Evolutionary conservation across 2,888 invertebrate species (phyloP), one percentile per base, ranked within the genome.

Genomic region (Spisula subtruncata): DNA sequence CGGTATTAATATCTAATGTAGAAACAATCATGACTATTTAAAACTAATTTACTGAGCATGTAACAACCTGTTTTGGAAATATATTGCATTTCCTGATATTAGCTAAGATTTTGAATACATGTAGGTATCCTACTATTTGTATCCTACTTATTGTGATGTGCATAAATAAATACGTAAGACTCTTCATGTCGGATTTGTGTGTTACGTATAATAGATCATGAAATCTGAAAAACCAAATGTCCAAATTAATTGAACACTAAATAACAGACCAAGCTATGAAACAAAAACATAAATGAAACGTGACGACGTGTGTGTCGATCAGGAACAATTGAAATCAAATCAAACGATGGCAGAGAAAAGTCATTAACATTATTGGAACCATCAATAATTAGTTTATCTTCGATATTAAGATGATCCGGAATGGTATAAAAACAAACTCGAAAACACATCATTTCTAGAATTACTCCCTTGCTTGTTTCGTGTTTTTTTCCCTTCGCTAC

Each of bases 381-480:
- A 10, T n/a, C 25, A 0, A 66, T 66, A 4, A 66, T 66, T 66
- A 66, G 60, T 25, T 66, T 66, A 25, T 25, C 25, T 25, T 66
- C n/a, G 25, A 66, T 66, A 66, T 10, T 5, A 10, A n/a, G 60
- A 66, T 66, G 25, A 66, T 8, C 25, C 60, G 2, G 25, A 25
- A 66, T 51, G 14, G 14, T 16, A 51, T 51, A 51, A 51, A 66
- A 25, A n/a, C 25, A 66, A 6, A 25, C 60, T 25, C 10, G 8
- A n/a, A n/a, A 66, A 66, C 60, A 66, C 25, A 66, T 66, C 60
- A 10, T 66, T 16, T 60, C 54, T 41, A 35, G 35, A 83, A 60
- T 60, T 29, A 82, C 25, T 60, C 29, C 32, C 41, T 83, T 83
- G 60, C n/a, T 80, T 41, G 25, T 8, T 29, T 60, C n/a, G 41